These are phyloP conservation scores for Channa argus DNA, from an alignment of 2,113 vertebrate genomes.

Conservation along the genomic window DNA sequence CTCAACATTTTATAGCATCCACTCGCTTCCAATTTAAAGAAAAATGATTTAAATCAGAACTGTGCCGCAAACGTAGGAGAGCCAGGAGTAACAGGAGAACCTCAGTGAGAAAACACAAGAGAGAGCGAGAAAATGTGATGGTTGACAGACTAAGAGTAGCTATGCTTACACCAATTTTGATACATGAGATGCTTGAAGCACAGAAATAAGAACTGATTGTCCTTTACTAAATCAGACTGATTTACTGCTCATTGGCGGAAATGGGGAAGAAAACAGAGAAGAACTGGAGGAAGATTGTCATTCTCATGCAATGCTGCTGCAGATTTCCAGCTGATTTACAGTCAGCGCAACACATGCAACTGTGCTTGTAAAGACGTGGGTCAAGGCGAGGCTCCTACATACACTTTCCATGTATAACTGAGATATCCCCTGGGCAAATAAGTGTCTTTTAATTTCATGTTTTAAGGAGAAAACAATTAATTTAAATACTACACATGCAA, in stretches of 20 bases:
- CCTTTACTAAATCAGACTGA: not conserved
- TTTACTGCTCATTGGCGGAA: constrained; percentile 3
- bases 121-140: not conserved
- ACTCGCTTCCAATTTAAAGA: not conserved
- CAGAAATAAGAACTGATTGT: not conserved
- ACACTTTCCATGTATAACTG: too few species aligned
- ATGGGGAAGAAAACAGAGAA: not conserved
- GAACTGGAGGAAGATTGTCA: not conserved
- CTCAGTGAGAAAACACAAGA: too few species aligned
- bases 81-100: not conserved
- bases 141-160: not conserved
- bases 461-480: too few species aligned
- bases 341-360: not conserved
- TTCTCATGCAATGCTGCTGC: not conserved
- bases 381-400: too few species aligned
- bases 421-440: too few species aligned
- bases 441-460: too few species aligned
- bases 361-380: too few species aligned
- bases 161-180: not conserved
- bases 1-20: too few species aligned
- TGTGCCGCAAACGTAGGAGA: not conserved
- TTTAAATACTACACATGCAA: too few species aligned
- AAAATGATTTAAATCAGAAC: not conserved
- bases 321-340: not conserved
- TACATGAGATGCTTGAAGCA: not conserved